Evolutionary conservation across 2,113 vertebrate genomes (phyloP), one percentile per base, ranked within the genome.

Genomic region (Helogale parvula): DNA sequence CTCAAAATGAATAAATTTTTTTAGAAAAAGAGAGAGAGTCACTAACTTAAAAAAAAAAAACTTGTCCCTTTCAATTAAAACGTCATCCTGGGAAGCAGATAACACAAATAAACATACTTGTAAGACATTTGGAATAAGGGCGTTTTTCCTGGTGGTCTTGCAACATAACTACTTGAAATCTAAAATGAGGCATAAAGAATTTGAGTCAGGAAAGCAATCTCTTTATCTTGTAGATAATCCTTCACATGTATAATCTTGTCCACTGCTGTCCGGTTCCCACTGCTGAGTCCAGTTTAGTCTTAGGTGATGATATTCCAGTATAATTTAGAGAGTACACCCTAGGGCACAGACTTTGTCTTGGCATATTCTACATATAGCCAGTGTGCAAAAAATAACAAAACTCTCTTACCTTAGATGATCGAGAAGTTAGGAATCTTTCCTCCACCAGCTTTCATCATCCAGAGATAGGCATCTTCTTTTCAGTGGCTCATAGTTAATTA

Each of bases 321-420:
- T 50, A 57, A 77, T 94, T 92, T 94, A 84, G 74, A 72, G 93
- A 54, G 12, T 60, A 12, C 17, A 74, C 27, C 69, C 25, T 3
- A 89, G 77, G 91, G 88, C 29, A 60, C 27, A 85, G 76, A 29
- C n/a, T 88, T 90, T 88, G 79, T 90, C 47, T 88, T 93, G 68
- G 76, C 80, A 41, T 60, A 63, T 14, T 54, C 21, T 45, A 72
- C 25, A 38, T 33, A 41, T 57, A 50, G 7, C 54, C 41, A n/a
- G 17, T 10, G 23, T 87, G 25, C 33, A 80, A 82, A 94, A 57
- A 52, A 27, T 35, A 80, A 65, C 31, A 88, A 50, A n/a, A 21
- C 27, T 47, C 11, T 95, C 33, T 65, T 47, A 60, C 35, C n/a
- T 33, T 29, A 52, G 54, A 6, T 88, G 60, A 63, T 69, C 71